These are phyloP conservation scores for Ypsolopha scabrella DNA, from an alignment of 2,888 invertebrate species.

Conservation along the genomic window DNA sequence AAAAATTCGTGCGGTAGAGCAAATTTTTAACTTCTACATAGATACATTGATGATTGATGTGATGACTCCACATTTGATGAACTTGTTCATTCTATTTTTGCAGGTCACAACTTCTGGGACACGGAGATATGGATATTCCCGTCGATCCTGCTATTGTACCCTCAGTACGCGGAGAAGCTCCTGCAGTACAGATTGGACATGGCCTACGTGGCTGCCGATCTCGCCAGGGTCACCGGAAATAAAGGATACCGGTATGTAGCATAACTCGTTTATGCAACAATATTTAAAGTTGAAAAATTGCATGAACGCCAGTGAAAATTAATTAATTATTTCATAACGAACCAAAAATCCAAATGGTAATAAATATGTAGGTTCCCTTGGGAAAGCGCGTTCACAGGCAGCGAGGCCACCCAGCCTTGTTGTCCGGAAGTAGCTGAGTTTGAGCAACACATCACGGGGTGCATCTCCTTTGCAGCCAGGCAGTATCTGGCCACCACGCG, in stretches of 20 bases:
- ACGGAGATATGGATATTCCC: conserved; percentile 76
- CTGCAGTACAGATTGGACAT: conserved; percentile 64
- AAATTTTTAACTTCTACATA: no score
- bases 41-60: no score
- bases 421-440: conserved; percentile 68
- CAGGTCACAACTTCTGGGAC: conserved; percentile 75
- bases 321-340: no score
- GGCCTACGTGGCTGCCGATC: conserved; percentile 56
- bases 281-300: no score
- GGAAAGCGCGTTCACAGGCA: conserved; percentile 74
- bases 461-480: conserved; percentile 64
- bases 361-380: conserved; percentile 60
- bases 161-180: conserved; percentile 52
- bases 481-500: conserved; percentile 56
- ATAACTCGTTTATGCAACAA: no score
- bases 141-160: conserved; percentile 59
- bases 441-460: conserved; percentile 71
- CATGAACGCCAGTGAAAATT: no score
- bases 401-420: conserved; percentile 71
- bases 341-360: neutral
- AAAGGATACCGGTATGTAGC: conserved; percentile 62
- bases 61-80: neutral
- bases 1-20: no score
- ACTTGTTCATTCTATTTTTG: conserved; percentile 9
- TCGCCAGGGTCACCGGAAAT: conserved; percentile 60